Percentiles rank a stretch among this genome's conserved stretches.
phyloP scores from a whole-genome alignment of 1,140 invertebrate genomes.

The Drosophila nikananu region DNA sequence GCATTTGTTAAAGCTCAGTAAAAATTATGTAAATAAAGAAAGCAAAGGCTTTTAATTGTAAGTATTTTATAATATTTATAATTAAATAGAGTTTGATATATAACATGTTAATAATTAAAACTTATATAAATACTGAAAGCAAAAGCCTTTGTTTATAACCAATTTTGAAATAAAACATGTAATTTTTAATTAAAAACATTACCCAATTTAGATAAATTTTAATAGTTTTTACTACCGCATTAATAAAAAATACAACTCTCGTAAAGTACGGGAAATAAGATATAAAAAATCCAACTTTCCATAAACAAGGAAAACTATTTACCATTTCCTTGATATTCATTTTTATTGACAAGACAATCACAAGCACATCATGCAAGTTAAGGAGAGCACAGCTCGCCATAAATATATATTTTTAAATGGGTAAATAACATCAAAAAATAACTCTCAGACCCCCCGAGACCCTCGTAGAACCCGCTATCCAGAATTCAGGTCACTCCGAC shows the following conservation, averaged over 20 bases:
- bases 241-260: not conserved
- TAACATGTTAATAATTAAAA: not conserved
- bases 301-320: not conserved
- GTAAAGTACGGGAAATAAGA: not conserved
- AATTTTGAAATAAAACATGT: too few relatives aligned
- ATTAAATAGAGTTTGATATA: not conserved
- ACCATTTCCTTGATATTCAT: not conserved
- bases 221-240: not conserved
- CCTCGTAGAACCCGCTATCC: constrained; percentile 1
- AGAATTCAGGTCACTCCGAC: constrained; percentile 52
- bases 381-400: constrained; percentile 31
- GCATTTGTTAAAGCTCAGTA: not conserved
- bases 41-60: not conserved
- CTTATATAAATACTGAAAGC: too few relatives aligned
- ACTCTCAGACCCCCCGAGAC: not conserved
- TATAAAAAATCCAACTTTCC: not conserved
- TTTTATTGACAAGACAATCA: constrained; percentile 31
- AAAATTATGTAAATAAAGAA: not conserved
- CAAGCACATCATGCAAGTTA: constrained; percentile 2
- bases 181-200: too few relatives aligned
- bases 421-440: not conserved
- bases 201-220: not conserved
- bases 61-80: not conserved
- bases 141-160: too few relatives aligned
- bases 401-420: constrained; percentile 24